phyloP scores from a whole-genome alignment of 2,888 invertebrate genomes.

The Calameuta pallipes region DNA sequence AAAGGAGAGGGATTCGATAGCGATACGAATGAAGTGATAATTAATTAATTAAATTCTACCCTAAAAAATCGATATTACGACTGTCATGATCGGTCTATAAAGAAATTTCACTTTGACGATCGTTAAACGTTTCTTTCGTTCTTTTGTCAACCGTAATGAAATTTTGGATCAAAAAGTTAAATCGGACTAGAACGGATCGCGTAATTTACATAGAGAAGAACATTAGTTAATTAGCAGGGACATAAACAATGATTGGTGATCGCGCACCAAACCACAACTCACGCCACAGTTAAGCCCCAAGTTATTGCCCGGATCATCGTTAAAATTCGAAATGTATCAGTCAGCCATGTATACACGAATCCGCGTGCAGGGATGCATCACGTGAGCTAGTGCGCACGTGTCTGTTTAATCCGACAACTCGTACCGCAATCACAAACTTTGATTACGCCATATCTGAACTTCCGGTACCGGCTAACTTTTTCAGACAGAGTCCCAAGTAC shows the following conservation, averaged over 20 bases:
- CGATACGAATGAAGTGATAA: too few species aligned
- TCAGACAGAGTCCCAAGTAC: conserved; percentile 36
- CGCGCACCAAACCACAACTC: conserved; percentile 54
- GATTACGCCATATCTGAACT: conserved; percentile 32
- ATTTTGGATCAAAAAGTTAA: neutral
- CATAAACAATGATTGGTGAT: conserved; percentile 65
- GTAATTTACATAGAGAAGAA: conserved; percentile 63
- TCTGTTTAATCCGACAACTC: conserved; percentile 50
- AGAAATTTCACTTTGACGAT: neutral
- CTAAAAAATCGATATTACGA: neutral
- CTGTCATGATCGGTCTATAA: too few species aligned
- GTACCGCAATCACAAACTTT: conserved; percentile 34
- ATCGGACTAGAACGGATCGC: conserved; percentile 32
- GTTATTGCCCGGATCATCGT: conserved; percentile 66
- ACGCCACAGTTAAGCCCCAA: conserved; percentile 58
- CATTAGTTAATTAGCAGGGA: conserved; percentile 65
- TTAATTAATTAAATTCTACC: neutral
- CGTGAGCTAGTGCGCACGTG: conserved; percentile 1
- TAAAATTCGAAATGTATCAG: conserved; percentile 63
- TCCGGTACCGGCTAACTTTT: conserved; percentile 44
- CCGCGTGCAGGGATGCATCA: conserved; percentile 7
- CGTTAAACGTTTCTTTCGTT: neutral
- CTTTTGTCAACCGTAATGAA: neutral
- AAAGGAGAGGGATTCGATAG: neutral
- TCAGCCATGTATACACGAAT: conserved; percentile 36